Percentiles rank a stretch among this genome's conserved stretches.
Evolutionary conservation across 2,888 invertebrate species (phyloP).

Genomic region (Chaetogeoica ovagalla): DNA sequence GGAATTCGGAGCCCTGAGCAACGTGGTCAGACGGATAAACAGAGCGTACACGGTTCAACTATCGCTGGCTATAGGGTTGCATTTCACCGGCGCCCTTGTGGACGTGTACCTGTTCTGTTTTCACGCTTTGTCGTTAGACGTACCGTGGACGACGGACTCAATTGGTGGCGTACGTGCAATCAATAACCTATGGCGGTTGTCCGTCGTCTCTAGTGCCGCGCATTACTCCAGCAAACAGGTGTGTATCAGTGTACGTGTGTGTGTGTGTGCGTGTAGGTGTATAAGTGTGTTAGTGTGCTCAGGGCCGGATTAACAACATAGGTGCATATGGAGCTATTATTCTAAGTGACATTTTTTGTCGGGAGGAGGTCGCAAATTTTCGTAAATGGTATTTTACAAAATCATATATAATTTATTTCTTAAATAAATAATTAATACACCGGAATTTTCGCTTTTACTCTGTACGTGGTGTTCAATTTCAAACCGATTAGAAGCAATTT

Average conservation of each 20-base stretch:
- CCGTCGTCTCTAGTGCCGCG: slow-evolving; percentile 19
- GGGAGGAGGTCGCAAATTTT: no score
- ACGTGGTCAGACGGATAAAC: not conserved
- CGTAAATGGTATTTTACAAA: no score
- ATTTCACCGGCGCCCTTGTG: slow-evolving; percentile 12
- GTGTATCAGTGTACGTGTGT: not conserved
- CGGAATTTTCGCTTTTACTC: no score
- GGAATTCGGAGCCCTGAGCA: not conserved
- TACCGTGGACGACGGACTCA: not conserved
- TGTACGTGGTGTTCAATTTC: no score
- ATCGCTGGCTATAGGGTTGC: slow-evolving; percentile 14
- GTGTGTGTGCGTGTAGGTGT: no score
- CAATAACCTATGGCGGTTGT: slow-evolving; percentile 34
- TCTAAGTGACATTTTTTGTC: no score
- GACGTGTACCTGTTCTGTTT: slow-evolving; percentile 34
- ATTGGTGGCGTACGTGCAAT: slow-evolving; percentile 6
- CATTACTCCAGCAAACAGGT: slow-evolving; percentile 38
- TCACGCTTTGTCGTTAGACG: not conserved
- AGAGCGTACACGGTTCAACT: slow-evolving; percentile 7
- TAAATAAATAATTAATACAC: no score
- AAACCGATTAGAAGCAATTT: no score
- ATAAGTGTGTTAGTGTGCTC: no score
- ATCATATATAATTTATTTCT: no score
- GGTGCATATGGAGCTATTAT: no score
- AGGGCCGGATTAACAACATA: no score